Conservation (phyloP, 1,140 invertebrate genomes). For the Antheraea mylitta region DNA sequence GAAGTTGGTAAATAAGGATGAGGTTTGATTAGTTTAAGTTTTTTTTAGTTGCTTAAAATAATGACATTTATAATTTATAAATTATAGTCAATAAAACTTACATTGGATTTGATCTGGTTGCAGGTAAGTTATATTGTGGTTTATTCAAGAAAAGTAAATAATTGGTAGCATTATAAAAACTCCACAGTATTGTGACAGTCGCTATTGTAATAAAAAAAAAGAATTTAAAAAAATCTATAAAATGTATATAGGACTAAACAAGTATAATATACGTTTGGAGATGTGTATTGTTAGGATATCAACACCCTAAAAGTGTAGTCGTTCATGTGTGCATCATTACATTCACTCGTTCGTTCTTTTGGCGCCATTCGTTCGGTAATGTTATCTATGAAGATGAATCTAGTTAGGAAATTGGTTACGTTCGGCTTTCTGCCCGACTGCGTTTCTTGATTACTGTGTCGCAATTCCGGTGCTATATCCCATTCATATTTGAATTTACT, state of each 20-base stretch:
- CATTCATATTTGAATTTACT: not conserved
- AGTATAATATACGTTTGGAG: too few relatives aligned
- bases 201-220: too few relatives aligned
- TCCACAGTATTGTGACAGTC: too few relatives aligned
- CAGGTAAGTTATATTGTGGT: too few relatives aligned
- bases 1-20: not conserved
- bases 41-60: too few relatives aligned
- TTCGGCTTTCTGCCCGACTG: conserved; percentile 42
- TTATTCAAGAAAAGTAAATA: too few relatives aligned
- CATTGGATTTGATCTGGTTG: too few relatives aligned
- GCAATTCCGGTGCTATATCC: conserved; percentile 23
- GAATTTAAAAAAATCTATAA: too few relatives aligned
- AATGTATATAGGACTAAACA: too few relatives aligned
- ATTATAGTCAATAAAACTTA: too few relatives aligned
- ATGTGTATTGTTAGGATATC: not conserved
- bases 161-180: too few relatives aligned
- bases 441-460: conserved; percentile 35
- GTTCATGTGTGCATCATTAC: conserved; percentile 51
- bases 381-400: conserved; percentile 43
- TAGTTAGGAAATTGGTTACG: conserved; percentile 59
- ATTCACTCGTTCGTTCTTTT: conserved; percentile 44
- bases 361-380: conserved; percentile 28
- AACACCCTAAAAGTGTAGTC: conserved; percentile 21
- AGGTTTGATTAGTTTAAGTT: not conserved
- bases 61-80: too few relatives aligned